phyloP scores from a whole-genome alignment of 2,888 invertebrate species.

The Sinohyriopsis cumingii region DNA sequence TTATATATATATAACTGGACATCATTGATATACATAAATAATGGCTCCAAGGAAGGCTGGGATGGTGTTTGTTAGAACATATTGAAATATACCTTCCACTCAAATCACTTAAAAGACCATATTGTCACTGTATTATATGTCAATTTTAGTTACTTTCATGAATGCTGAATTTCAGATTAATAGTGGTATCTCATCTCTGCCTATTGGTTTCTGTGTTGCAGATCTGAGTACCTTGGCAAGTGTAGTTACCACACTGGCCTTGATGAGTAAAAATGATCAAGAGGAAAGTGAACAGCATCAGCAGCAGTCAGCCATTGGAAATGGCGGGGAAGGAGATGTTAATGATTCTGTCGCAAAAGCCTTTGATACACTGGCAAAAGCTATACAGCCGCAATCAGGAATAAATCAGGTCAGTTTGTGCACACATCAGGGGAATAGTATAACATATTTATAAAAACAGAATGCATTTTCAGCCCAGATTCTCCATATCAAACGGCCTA shows the following conservation, averaged over 20 bases:
- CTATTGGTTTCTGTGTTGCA: slow-evolving; percentile 25
- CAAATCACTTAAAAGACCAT: too few species aligned
- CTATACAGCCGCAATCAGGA: slow-evolving; percentile 51
- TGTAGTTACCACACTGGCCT: slow-evolving; percentile 74
- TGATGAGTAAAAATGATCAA: slow-evolving; percentile 68
- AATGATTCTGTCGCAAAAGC: slow-evolving; percentile 79
- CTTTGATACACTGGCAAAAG: slow-evolving; percentile 81
- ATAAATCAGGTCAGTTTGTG: slow-evolving; percentile 31
- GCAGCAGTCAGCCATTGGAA: slow-evolving; percentile 23
- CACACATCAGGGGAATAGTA: slow-evolving; percentile 5
- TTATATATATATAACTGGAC: too few species aligned
- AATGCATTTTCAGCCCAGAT: too few species aligned
- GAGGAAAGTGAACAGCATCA: slow-evolving; percentile 32
- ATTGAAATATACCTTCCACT: too few species aligned
- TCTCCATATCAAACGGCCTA: too few species aligned
- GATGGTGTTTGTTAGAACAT: too few species aligned
- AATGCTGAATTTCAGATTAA: too few species aligned
- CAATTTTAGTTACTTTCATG: too few species aligned
- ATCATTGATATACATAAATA: too few species aligned
- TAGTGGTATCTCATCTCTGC: too few species aligned
- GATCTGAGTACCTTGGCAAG: slow-evolving; percentile 74
- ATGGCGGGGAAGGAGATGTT: slow-evolving; percentile 30
- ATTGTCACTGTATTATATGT: too few species aligned
- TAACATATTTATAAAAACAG: slow-evolving; percentile 6
- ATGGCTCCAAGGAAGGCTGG: too few species aligned